Percentiles rank a stretch among this genome's conserved stretches.
Evolutionary conservation across 1,140 invertebrate genomes (phyloP).

Genomic region (Hylaeus volcanicus): DNA sequence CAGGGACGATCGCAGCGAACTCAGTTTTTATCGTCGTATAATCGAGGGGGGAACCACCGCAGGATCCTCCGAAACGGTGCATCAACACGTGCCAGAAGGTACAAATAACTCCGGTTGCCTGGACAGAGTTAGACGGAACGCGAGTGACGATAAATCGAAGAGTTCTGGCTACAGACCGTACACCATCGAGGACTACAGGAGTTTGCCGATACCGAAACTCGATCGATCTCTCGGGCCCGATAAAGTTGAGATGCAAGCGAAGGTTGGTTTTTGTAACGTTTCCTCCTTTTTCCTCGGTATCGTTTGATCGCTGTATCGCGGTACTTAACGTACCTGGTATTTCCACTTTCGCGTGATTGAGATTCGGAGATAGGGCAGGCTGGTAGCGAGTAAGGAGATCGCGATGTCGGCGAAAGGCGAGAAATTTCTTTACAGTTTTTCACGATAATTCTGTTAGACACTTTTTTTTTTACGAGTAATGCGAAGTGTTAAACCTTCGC

Average conservation of each 20-base stretch:
- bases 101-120: neutral
- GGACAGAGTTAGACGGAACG: neutral
- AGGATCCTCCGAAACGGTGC: slow-evolving; percentile 42
- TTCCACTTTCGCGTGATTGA: too few species aligned
- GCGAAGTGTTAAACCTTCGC: too few species aligned
- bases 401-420: too few species aligned
- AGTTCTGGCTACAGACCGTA: slow-evolving; percentile 60
- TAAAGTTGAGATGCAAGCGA: slow-evolving; percentile 50
- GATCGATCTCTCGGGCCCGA: slow-evolving; percentile 70
- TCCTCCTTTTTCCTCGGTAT: neutral
- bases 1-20: slow-evolving; percentile 70
- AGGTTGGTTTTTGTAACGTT: slow-evolving; percentile 50
- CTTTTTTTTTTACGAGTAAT: too few species aligned
- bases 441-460: too few species aligned
- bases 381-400: too few species aligned
- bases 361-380: too few species aligned
- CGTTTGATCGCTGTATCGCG: neutral
- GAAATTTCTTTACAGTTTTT: too few species aligned
- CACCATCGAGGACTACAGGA: slow-evolving; percentile 64
- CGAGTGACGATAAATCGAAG: slow-evolving; percentile 43
- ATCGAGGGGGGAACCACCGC: slow-evolving; percentile 48
- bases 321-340: too few species aligned
- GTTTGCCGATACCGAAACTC: slow-evolving; percentile 53
- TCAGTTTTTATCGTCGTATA: slow-evolving; percentile 70
- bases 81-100: slow-evolving; percentile 3